phyloP scores from a whole-genome alignment of 2,888 invertebrate species.

The Phyllotreta cruciferae region DNA sequence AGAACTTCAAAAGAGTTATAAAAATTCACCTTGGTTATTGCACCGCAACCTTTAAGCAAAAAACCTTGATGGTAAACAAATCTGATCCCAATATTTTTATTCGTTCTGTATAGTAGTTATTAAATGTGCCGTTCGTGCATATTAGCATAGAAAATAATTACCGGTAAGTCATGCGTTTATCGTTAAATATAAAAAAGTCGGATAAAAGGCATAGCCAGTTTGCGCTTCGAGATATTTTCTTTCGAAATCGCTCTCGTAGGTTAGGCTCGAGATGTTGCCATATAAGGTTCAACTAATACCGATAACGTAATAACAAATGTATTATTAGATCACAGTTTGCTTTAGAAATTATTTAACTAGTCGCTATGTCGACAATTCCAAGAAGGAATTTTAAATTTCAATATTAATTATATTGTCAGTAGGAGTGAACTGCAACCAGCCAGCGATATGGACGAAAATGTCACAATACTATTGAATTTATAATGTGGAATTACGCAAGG shows the following conservation, averaged over 20 bases:
- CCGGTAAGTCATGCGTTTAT: constrained; percentile 16
- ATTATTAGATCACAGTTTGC: constrained; percentile 41
- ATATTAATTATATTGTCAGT: constrained; percentile 31
- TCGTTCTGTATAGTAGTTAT: constrained; percentile 28
- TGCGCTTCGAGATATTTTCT: constrained; percentile 38
- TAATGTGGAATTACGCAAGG: constrained; percentile 26
- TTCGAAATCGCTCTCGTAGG: constrained; percentile 39
- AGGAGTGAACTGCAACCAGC: constrained; percentile 21
- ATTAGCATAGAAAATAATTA: constrained; percentile 27
- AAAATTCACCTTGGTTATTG: constrained; percentile 17
- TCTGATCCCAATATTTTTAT: constrained; percentile 2
- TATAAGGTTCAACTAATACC: constrained; percentile 39
- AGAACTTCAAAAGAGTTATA: background rate
- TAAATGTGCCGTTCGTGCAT: constrained; percentile 9
- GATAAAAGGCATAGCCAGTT: constrained; percentile 28
- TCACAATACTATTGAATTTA: constrained; percentile 30
- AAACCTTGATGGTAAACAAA: constrained; percentile 13
- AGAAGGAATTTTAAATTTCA: constrained; percentile 28
- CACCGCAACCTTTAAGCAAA: constrained; percentile 4
- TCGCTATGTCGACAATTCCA: constrained; percentile 23
- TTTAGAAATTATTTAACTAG: constrained; percentile 28
- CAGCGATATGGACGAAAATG: constrained; percentile 19
- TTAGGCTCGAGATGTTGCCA: constrained; percentile 39
- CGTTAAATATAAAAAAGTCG: constrained; percentile 15
- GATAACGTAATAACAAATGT: constrained; percentile 37